A percentile compares a stretch with the other conserved stretches of the same genome.
phyloP scores from a whole-genome alignment of 2,888 invertebrate genomes.

The Notocelia uddmanniana region DNA sequence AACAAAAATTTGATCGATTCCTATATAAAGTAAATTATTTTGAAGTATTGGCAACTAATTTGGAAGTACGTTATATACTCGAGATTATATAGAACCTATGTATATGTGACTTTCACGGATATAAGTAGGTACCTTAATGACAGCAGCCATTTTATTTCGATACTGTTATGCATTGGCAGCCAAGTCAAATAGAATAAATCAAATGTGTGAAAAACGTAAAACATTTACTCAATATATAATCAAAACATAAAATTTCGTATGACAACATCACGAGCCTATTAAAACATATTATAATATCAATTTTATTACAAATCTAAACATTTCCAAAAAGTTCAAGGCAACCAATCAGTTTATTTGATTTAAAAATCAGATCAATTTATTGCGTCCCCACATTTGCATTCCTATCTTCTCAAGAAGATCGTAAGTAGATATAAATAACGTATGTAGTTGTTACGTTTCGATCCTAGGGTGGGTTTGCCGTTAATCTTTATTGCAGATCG shows the following conservation, averaged over 20 bases:
- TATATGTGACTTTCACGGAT: too few species aligned
- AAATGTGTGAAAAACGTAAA: not conserved
- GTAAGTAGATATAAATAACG: not conserved
- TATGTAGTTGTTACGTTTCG: not conserved
- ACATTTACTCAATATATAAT: not conserved
- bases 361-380: slow-evolving; percentile 39
- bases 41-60: too few species aligned
- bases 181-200: too few species aligned
- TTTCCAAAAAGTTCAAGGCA: slow-evolving; percentile 36
- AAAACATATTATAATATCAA: slow-evolving; percentile 3
- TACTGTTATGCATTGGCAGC: too few species aligned
- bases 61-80: too few species aligned
- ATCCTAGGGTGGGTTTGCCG: not conserved
- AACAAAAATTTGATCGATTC: too few species aligned
- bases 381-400: slow-evolving; percentile 28
- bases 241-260: not conserved
- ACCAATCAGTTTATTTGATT: slow-evolving; percentile 34
- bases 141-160: too few species aligned
- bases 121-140: too few species aligned
- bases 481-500: slow-evolving; percentile 30
- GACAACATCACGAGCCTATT: slow-evolving; percentile 1
- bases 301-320: slow-evolving; percentile 15
- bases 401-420: not conserved
- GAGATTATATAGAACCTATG: too few species aligned
- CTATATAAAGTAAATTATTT: too few species aligned